Percentiles rank a stretch among this genome's conserved stretches.
phyloP scores from a whole-genome alignment of 2,888 invertebrate species.

The Neoitamus cyanurus region DNA sequence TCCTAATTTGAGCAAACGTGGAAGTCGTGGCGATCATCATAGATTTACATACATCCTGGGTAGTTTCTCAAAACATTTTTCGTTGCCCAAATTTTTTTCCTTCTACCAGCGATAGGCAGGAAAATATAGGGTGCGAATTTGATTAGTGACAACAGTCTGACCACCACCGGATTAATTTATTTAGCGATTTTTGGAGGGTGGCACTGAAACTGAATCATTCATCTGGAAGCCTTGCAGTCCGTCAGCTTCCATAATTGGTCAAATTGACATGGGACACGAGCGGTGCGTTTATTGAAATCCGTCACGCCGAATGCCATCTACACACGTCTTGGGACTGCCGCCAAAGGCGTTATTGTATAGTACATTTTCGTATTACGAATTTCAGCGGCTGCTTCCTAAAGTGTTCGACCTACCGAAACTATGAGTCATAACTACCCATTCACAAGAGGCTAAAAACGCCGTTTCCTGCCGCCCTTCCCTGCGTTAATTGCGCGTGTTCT shows the following conservation, averaged over 20 bases:
- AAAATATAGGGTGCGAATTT: constrained; percentile 10
- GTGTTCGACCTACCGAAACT: constrained; percentile 5
- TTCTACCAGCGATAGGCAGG: background rate
- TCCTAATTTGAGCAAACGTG: background rate
- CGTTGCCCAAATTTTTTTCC: background rate
- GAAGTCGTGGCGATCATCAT: background rate
- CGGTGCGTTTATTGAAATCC: constrained; percentile 32
- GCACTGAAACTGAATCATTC: constrained; percentile 17
- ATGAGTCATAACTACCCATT: constrained; percentile 39
- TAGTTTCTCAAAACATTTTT: background rate
- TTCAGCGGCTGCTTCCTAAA: background rate
- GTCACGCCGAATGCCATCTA: constrained; percentile 40
- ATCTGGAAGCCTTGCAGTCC: background rate
- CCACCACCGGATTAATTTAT: constrained; percentile 26
- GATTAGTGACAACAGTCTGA: constrained; percentile 15
- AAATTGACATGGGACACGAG: constrained; percentile 42
- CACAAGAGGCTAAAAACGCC: constrained; percentile 27
- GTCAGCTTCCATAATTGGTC: constrained; percentile 39
- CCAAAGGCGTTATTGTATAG: background rate
- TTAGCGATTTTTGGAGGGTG: background rate
- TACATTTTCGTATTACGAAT: background rate
- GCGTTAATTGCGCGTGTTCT: constrained; percentile 42
- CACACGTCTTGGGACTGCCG: background rate
- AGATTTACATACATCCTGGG: background rate
- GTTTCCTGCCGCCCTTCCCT: constrained; percentile 38